Base-by-base conservation (phyloP, 2,888 invertebrate species). In the Lasioglossum malachurum region DNA sequence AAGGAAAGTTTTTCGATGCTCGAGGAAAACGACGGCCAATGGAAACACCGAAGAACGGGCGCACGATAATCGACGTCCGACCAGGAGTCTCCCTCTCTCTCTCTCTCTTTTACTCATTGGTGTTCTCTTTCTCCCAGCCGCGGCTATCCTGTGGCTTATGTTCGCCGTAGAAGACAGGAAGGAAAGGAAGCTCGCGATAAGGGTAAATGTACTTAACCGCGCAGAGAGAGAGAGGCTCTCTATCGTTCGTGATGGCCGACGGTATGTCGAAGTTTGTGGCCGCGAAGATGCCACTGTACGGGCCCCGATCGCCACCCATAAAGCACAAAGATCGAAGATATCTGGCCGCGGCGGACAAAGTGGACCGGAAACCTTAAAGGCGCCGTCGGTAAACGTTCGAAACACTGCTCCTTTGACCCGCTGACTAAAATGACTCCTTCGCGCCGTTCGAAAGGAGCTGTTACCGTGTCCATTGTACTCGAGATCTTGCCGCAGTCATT, bases 141-240 rank as follows among this genome's bases (percentile, higher is more conserved):
- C n/a, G 57, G 84, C 81, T 83, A 83, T 85, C 81, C 86, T 83
- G 82, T 79, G 80, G 82, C 88, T 89, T 87, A 89, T 83, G 88
- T 85, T 81, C 69, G 75, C 71, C 44, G 74, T 77, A 53, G 78
- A 14, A 53, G 16, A 75, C 82, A 69, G 80, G 72, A 78, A 78
- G 78, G 41, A 69, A 77, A 74, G 71, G 82, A 60, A 73, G 53
- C 57, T 67, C 35, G 75, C 76, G 89, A 82, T 87, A 89, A 87
- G 86, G 69, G 71, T 69, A 71, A 80, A 82, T 64, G 82, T 53
- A 78, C 72, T 79, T 77, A 72, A 89, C 79, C 76, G 78, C 27
- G 27, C 27, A 35, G 4, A 35, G 35, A 35, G 35, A 35, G 35
- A 35, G 35, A 35, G 4, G 27, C 60, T 60, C 60, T 60, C 60